Evolutionary conservation across 2,113 vertebrate genomes (phyloP).

Genomic region (Tupaia chinensis): DNA sequence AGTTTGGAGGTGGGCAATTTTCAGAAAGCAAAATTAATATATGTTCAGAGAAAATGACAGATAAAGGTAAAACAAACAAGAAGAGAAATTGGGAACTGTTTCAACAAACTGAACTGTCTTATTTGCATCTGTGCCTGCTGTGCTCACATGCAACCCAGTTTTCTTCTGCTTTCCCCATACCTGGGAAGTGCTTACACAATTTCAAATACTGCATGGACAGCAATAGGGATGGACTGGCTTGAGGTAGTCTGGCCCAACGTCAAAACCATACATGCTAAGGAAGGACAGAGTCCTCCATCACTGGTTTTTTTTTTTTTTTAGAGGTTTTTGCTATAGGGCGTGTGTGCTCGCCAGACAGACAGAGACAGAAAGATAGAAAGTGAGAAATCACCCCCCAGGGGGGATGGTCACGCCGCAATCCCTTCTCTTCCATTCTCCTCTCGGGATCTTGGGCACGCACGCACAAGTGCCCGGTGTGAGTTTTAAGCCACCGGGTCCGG

Average conservation of each 20-base stretch:
- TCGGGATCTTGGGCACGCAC: too few species aligned
- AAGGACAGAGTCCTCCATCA: neutral
- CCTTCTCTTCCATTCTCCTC: too few species aligned
- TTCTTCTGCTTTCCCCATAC: neutral
- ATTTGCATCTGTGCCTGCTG: neutral
- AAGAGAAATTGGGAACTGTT: neutral
- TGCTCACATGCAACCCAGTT: neutral
- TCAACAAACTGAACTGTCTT: neutral
- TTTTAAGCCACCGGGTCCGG: too few species aligned
- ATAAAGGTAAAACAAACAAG: slow-evolving; percentile 8
- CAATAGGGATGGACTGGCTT: neutral
- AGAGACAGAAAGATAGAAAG: too few species aligned
- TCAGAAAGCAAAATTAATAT: slow-evolving; percentile 57
- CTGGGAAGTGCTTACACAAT: neutral
- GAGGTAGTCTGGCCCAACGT: neutral
- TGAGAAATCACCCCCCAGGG: too few species aligned
- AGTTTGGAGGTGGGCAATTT: neutral
- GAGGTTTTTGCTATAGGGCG: too few species aligned
- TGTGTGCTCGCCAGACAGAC: too few species aligned
- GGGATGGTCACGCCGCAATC: too few species aligned
- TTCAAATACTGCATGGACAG: neutral
- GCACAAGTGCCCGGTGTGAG: too few species aligned
- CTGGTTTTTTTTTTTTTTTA: too few species aligned
- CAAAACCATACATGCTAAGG: neutral
- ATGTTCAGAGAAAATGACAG: neutral